These are phyloP conservation scores for Zootermopsis nevadensis DNA, from an alignment of 2,888 invertebrate species.

Conservation along the genomic window DNA sequence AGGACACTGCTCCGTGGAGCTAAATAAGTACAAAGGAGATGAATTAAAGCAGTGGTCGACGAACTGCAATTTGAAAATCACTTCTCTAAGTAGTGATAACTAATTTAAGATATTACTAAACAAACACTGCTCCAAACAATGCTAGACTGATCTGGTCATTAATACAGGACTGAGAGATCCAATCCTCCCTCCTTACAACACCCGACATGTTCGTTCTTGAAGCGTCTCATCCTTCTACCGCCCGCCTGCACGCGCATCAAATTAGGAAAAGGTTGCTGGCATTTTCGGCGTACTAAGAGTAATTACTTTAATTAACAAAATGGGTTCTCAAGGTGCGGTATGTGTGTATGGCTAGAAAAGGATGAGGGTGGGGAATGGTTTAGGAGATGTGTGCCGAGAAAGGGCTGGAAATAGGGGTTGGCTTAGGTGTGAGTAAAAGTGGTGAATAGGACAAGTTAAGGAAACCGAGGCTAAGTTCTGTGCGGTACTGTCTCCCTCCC, in stretches of 20 bases:
- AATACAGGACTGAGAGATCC: constrained; percentile 29
- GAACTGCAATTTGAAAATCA: too few relatives aligned
- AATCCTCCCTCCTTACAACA: constrained; percentile 1
- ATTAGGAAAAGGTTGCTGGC: constrained; percentile 66
- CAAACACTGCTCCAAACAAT: background rate
- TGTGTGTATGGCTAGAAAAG: constrained; percentile 45
- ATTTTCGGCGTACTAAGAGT: constrained; percentile 66
- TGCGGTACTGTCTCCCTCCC: background rate
- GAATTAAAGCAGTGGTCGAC: too few relatives aligned
- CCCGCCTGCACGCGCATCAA: constrained; percentile 63
- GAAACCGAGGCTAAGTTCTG: constrained; percentile 40
- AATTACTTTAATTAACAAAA: constrained; percentile 69
- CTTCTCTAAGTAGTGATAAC: too few relatives aligned
- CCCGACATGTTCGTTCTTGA: constrained; percentile 22
- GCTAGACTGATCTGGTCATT: constrained; percentile 10
- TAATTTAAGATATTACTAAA: too few relatives aligned
- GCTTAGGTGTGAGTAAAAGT: constrained; percentile 38
- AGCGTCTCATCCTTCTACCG: constrained; percentile 48
- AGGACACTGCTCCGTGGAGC: too few relatives aligned
- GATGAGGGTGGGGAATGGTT: constrained; percentile 13
- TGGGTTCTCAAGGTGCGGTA: constrained; percentile 57
- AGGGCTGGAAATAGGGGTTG: constrained; percentile 23
- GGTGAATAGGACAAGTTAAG: constrained; percentile 44
- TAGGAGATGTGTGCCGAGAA: constrained; percentile 29
- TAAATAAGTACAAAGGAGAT: too few relatives aligned